phyloP scores from a whole-genome alignment of 2,888 invertebrate genomes.

The Epirrhoe tristata region DNA sequence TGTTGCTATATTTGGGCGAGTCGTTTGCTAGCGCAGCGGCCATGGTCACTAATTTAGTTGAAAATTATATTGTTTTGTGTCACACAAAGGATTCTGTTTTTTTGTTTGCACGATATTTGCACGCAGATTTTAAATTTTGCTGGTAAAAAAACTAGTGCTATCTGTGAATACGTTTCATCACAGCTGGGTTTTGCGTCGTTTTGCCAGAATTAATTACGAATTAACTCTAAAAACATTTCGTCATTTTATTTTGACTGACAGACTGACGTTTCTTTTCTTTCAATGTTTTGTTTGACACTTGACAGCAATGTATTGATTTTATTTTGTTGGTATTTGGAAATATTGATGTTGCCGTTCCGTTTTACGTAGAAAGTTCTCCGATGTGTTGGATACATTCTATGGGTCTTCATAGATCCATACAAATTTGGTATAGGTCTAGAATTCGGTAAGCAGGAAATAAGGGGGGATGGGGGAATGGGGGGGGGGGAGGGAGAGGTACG shows the following conservation, averaged over 20 bases:
- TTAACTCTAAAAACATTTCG: constrained; percentile 47
- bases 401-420: neutral
- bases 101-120: constrained; percentile 14
- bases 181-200: constrained; percentile 50
- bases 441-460: too few species aligned
- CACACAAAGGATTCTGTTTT: constrained; percentile 37
- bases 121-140: constrained; percentile 3
- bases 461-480: too few species aligned
- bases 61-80: constrained; percentile 16
- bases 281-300: constrained; percentile 46
- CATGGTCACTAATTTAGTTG: constrained; percentile 57
- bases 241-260: constrained; percentile 40
- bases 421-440: too few species aligned
- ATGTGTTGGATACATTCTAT: neutral
- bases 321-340: constrained; percentile 41
- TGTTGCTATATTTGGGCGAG: constrained; percentile 78
- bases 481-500: too few species aligned
- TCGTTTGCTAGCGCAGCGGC: constrained; percentile 74
- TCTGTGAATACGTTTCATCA: constrained; percentile 45
- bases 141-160: constrained; percentile 25
- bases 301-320: constrained; percentile 34
- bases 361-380: neutral
- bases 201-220: constrained; percentile 47
- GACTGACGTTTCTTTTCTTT: constrained; percentile 25
- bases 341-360: constrained; percentile 10